Base-by-base conservation (phyloP, 2,888 invertebrate species). In the Seira musarum region DNA sequence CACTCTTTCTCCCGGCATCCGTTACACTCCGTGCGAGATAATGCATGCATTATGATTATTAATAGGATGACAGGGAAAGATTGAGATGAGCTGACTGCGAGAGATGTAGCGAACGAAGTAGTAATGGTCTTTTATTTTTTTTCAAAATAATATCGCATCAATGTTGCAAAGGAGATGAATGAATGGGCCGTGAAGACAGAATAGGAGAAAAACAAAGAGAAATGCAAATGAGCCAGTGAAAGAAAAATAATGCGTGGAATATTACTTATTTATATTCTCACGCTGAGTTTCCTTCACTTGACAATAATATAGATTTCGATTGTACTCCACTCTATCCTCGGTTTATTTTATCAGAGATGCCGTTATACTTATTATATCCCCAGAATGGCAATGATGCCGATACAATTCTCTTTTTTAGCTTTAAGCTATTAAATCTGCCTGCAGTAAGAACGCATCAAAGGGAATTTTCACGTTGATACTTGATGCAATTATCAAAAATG, bases 201-300 rank as follows among this genome's bases (percentile, higher is more conserved):
- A 53, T 53, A 53, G 17, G 53, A 53, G 53, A 53, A 65, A 19
- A 40, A 35, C n/a, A 17, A 65, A 49, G 67, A 67, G 22, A 57
- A 49, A 76, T 69, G 69, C 53, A 69, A 76, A 76, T 69, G 64
- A 65, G 70, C 65, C 69, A 65, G 66, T 53, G 64, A 60, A 64
- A 53, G 64, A 77, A 77, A 70, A 35, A 66, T 53, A 53, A 53
- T 53, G 53, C 53, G 17, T n/a, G 53, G 15, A 53, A 53, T n/a
- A 53, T 17, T 53, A 53, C 15, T 53, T 53, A 53, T 53, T 53
- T 53, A 17, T 53, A n/a, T 53, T 53, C 17, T 53, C 53, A 13
- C n/a, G 15, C 53, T 13, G 53, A 13, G 53, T 53, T n/a, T 53
- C 13, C 53, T 53, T 17, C 15, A 15, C 17, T 17, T 17, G 6